These are phyloP conservation scores for Lates calcarifer DNA, from an alignment of 2,113 vertebrate species.

Conservation along the genomic window DNA sequence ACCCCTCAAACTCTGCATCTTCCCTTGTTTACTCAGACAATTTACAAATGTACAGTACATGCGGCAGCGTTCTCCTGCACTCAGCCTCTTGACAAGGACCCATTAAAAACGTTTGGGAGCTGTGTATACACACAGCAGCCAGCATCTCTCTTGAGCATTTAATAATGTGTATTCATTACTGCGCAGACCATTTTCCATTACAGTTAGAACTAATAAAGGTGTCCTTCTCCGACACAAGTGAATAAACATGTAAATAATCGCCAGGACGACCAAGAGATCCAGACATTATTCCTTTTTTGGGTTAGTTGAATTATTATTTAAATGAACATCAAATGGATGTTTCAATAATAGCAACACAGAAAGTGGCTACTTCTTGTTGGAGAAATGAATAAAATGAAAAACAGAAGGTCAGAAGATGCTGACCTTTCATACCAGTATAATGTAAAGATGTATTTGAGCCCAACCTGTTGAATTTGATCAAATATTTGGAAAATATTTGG, in stretches of 20 bases:
- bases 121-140: slow-evolving; percentile 20
- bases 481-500: not conserved
- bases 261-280: not conserved
- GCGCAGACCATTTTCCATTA: slow-evolving; percentile 49
- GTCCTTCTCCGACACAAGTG: slow-evolving; percentile 29
- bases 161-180: slow-evolving; percentile 62
- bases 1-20: not conserved
- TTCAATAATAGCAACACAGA: not conserved
- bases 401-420: not conserved
- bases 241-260: slow-evolving; percentile 47
- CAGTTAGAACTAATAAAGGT: slow-evolving; percentile 17
- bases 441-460: not conserved
- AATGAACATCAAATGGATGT: not conserved
- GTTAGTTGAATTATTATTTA: not conserved
- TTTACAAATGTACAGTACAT: slow-evolving; percentile 37
- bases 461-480: slow-evolving; percentile 11
- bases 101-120: slow-evolving; percentile 53
- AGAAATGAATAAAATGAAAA: not conserved
- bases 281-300: not conserved
- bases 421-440: not conserved
- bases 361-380: not conserved
- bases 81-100: slow-evolving; percentile 42
- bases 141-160: slow-evolving; percentile 47
- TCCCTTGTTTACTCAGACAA: slow-evolving; percentile 23
- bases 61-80: slow-evolving; percentile 11